A percentile compares a stretch with the other conserved stretches of the same genome.
These are phyloP conservation scores for Eulacestoma nigropectus DNA, from an alignment of 2,113 vertebrate genomes.

Conservation along the genomic window DNA sequence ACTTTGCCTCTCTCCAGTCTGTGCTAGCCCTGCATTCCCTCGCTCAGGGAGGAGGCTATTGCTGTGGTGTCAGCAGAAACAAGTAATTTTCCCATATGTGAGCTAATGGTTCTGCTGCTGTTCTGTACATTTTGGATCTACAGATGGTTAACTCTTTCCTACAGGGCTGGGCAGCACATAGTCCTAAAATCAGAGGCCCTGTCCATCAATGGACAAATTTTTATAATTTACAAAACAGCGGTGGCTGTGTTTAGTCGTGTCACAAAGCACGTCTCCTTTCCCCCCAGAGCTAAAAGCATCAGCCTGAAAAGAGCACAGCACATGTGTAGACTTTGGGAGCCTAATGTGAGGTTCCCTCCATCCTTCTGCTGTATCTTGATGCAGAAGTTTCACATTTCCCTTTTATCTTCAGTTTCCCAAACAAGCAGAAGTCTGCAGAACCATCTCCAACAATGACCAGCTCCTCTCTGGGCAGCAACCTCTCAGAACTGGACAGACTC, in stretches of 20 bases:
- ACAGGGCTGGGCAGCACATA: neutral
- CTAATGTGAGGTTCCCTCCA: neutral
- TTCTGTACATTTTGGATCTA: neutral
- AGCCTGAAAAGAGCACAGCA: neutral
- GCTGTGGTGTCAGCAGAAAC: constrained; percentile 43
- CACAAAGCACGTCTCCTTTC: neutral
- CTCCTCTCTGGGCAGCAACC: constrained; percentile 89
- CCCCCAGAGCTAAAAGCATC: neutral
- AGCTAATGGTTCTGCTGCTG: constrained; percentile 9
- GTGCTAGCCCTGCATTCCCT: neutral
- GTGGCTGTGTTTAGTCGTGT: neutral
- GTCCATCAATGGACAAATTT: neutral
- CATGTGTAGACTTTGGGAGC: neutral
- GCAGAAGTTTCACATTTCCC: neutral
- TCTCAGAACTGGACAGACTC: constrained; percentile 94
- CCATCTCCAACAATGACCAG: constrained; percentile 86
- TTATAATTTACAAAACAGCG: neutral
- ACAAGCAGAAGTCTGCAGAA: constrained; percentile 92
- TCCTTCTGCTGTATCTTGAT: neutral
- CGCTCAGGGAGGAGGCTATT: neutral
- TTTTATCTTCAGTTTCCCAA: constrained; percentile 84
- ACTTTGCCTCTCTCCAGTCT: neutral
- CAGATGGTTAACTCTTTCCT: neutral
- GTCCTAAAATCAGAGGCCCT: neutral
- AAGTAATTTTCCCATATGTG: neutral